A percentile compares a stretch with the other conserved stretches of the same genome.
These are phyloP conservation scores for Hypothenemus hampei DNA, from an alignment of 1,140 invertebrate genomes.

Conservation along the genomic window DNA sequence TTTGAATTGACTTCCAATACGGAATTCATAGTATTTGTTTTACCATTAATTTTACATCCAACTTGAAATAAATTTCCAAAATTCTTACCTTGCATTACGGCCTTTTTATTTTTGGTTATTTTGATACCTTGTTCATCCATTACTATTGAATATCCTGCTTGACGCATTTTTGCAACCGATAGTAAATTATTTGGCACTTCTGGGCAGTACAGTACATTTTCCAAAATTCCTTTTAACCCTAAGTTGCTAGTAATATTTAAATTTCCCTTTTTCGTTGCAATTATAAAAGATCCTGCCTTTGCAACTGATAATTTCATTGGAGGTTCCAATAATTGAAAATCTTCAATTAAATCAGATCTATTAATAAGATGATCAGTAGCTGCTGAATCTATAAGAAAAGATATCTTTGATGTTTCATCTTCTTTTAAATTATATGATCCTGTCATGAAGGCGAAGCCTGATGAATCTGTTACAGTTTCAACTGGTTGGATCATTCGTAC, in stretches of 20 bases:
- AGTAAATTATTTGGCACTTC: background rate
- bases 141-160: background rate
- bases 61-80: background rate
- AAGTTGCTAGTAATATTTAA: background rate
- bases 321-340: background rate
- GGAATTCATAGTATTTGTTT: no score
- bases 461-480: background rate
- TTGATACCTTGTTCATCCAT: background rate
- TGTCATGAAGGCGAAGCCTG: background rate
- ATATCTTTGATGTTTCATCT: background rate
- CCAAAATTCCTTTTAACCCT: background rate
- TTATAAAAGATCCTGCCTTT: background rate
- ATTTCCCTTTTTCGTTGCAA: background rate
- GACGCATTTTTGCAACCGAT: background rate
- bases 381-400: background rate
- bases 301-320: background rate
- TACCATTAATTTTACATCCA: background rate
- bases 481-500: background rate
- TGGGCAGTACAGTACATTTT: slow-evolving; percentile 1
- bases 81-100: background rate
- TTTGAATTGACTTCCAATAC: background rate
- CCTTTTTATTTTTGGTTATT: background rate
- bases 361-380: slow-evolving; percentile 1
- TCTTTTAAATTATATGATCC: background rate
- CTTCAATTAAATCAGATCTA: background rate